phyloP scores from a whole-genome alignment of 2,113 vertebrate genomes.

The Dolichotis patagonum region DNA sequence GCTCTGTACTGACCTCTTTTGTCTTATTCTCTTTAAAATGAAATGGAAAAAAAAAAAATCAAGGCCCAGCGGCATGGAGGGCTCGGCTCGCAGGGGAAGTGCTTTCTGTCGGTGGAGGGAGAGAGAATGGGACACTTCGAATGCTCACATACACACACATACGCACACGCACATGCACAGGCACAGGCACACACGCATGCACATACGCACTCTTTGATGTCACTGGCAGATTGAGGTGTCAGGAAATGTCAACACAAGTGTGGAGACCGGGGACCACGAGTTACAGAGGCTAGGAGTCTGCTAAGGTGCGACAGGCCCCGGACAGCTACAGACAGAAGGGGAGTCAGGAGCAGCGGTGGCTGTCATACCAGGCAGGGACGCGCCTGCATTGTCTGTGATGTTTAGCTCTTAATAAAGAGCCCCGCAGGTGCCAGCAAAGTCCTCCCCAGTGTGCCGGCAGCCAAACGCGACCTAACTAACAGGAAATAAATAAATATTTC shows the following conservation, averaged over 20 bases:
- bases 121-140: not conserved
- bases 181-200: too few relatives aligned
- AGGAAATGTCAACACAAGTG: not conserved
- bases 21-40: too few relatives aligned
- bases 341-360: fast-evolving
- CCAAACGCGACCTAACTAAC: not conserved
- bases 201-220: too few relatives aligned
- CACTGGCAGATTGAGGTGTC: not conserved
- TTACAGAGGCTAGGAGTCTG: too few relatives aligned
- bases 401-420: not conserved
- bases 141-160: not conserved
- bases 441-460: not conserved
- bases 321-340: not conserved
- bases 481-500: constrained; percentile 14
- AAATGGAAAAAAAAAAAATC: too few relatives aligned
- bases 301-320: not conserved
- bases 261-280: not conserved
- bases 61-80: fast-evolving
- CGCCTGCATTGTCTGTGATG: not conserved
- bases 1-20: too few relatives aligned
- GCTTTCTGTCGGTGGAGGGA: not conserved
- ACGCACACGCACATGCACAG: not conserved
- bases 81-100: fast-evolving
- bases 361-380: fast-evolving
- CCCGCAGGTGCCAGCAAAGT: not conserved